Evolutionary conservation across 2,797 vertebrate species (phyloP).

Genomic region (Spatula versicolor): DNA sequence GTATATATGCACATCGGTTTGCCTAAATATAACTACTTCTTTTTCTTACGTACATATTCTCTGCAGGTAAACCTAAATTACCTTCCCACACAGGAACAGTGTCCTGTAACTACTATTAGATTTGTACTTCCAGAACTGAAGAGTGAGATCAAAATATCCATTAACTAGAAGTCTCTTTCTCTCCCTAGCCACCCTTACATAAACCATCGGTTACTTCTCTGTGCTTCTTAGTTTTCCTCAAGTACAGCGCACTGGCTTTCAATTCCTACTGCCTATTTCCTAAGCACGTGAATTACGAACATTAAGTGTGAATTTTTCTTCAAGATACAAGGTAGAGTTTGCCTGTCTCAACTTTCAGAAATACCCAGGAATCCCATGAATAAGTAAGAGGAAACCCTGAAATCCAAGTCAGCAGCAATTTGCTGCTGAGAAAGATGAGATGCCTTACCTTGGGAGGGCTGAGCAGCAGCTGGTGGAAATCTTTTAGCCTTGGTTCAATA

Average conservation of each 20-base stretch:
- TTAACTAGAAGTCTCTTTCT: accelerated
- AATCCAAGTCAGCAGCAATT: accelerated
- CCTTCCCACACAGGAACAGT: not conserved
- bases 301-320: accelerated
- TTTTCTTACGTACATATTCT: not conserved
- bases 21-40: accelerated
- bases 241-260: accelerated
- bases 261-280: not conserved
- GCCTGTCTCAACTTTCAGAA: not conserved
- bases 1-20: accelerated
- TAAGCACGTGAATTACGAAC: accelerated
- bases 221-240: not conserved
- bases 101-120: accelerated
- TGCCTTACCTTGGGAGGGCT: conserved; percentile 90
- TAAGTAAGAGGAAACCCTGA: not conserved
- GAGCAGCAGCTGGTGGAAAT: conserved; percentile 96
- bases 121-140: accelerated
- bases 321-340: not conserved
- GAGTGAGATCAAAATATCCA: not conserved
- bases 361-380: accelerated
- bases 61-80: not conserved
- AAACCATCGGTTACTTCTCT: not conserved
- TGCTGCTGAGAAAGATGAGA: too few species aligned
- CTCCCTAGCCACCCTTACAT: not conserved
- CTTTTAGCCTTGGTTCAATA: conserved; percentile 93